Evolutionary conservation across 2,888 invertebrate genomes (phyloP).

Genomic region (Pristionchus exspectatus): DNA sequence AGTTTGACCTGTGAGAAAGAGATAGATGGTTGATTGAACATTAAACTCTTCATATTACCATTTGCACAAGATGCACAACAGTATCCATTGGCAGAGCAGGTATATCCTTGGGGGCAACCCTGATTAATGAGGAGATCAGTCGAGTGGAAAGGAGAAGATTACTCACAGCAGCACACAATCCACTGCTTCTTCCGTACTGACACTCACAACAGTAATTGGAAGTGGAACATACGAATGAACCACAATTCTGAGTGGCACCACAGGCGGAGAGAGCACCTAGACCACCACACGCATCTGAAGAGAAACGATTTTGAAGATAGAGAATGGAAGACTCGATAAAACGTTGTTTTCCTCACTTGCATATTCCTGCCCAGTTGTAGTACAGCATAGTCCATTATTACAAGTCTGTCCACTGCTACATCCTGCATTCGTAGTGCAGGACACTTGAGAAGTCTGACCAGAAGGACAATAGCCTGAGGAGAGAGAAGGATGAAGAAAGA

Average conservation of each 20-base stretch:
- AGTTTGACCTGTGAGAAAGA: conserved; percentile 57
- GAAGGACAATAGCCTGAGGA: conserved; percentile 68
- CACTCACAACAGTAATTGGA: conserved; percentile 76
- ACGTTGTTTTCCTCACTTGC: conserved; percentile 56
- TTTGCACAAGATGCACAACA: conserved; percentile 71
- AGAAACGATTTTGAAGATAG: background rate
- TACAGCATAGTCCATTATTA: conserved; percentile 72
- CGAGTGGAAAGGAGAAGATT: background rate
- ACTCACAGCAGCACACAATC: conserved; percentile 65
- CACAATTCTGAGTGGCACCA: conserved; percentile 57
- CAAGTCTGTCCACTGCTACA: conserved; percentile 68
- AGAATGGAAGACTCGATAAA: background rate
- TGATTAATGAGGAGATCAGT: conserved; percentile 52
- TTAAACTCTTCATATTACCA: background rate
- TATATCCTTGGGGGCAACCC: conserved; percentile 69
- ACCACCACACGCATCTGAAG: conserved; percentile 73
- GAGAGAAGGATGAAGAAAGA: background rate
- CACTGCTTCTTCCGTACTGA: conserved; percentile 67
- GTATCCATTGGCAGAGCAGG: conserved; percentile 66
- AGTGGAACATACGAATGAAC: conserved; percentile 67
- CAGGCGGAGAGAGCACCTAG: conserved; percentile 70
- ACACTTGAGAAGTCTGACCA: conserved; percentile 64
- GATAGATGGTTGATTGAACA: background rate
- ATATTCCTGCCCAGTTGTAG: conserved; percentile 71
- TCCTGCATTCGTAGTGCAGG: conserved; percentile 64